These are phyloP conservation scores for Polymixis flavicincta DNA, from an alignment of 2,888 invertebrate species.

Conservation along the genomic window DNA sequence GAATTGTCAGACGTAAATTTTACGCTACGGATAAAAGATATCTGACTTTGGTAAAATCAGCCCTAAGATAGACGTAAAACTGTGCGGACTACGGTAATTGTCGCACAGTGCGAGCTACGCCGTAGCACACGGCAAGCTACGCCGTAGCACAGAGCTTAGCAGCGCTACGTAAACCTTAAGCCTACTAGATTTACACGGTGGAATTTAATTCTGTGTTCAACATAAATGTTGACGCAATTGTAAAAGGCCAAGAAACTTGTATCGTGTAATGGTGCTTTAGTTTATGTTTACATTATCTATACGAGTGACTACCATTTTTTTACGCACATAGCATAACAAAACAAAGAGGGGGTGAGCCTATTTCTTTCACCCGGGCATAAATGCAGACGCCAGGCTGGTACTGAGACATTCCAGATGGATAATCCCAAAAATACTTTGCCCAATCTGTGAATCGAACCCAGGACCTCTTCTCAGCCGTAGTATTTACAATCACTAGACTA, in stretches of 20 bases:
- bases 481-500: background rate
- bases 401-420: background rate
- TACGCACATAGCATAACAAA: background rate
- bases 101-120: background rate
- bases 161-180: background rate
- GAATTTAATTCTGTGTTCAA: too few relatives aligned
- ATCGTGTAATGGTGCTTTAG: background rate
- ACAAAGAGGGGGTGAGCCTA: background rate
- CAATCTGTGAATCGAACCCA: background rate
- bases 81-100: background rate
- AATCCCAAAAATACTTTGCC: background rate
- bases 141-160: background rate
- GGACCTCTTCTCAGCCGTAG: background rate
- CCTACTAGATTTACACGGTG: background rate
- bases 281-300: background rate
- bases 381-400: background rate
- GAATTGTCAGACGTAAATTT: too few relatives aligned
- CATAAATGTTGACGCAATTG: too few relatives aligned
- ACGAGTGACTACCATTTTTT: background rate
- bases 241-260: background rate
- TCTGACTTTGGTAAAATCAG: too few relatives aligned
- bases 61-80: too few relatives aligned
- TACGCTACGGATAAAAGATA: too few relatives aligned
- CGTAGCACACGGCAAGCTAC: conserved; percentile 21
- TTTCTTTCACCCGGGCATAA: background rate